Conservation (phyloP, 2,888 invertebrate species). For the Aphrophora alni region DNA sequence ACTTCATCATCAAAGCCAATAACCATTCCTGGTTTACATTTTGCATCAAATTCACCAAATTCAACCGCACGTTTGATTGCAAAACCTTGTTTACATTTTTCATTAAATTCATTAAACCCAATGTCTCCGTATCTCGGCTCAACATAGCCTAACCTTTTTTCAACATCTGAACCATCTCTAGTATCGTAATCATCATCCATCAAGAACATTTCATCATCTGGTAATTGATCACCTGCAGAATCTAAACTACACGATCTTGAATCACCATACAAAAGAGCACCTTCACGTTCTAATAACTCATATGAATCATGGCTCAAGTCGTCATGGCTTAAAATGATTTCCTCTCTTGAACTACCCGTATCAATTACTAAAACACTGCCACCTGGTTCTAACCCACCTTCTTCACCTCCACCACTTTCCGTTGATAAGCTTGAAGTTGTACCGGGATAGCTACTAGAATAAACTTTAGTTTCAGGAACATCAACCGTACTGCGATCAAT, state of each 20-base stretch:
- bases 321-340: slow-evolving; percentile 68
- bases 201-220: slow-evolving; percentile 78
- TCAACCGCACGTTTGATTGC: slow-evolving; percentile 45
- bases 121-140: slow-evolving; percentile 51
- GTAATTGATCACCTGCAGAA: slow-evolving; percentile 75
- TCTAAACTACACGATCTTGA: slow-evolving; percentile 74
- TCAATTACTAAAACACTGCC: slow-evolving; percentile 57
- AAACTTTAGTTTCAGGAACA: slow-evolving; percentile 71
- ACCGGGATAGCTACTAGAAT: slow-evolving; percentile 87
- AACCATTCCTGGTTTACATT: slow-evolving; percentile 49
- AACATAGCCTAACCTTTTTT: slow-evolving; percentile 48
- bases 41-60: slow-evolving; percentile 51
- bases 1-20: slow-evolving; percentile 53
- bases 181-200: slow-evolving; percentile 70
- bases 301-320: slow-evolving; percentile 89
- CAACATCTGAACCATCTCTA: slow-evolving; percentile 44
- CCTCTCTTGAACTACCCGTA: slow-evolving; percentile 51
- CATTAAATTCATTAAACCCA: slow-evolving; percentile 52
- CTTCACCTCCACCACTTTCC: slow-evolving; percentile 69
- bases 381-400: slow-evolving; percentile 65
- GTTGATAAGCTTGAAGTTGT: slow-evolving; percentile 70
- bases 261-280: slow-evolving; percentile 29
- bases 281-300: slow-evolving; percentile 70
- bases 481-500: slow-evolving; percentile 73
- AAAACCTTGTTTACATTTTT: slow-evolving; percentile 52